Conservation (phyloP, 1,140 invertebrate species). For the Adoxophyes honmai region DNA sequence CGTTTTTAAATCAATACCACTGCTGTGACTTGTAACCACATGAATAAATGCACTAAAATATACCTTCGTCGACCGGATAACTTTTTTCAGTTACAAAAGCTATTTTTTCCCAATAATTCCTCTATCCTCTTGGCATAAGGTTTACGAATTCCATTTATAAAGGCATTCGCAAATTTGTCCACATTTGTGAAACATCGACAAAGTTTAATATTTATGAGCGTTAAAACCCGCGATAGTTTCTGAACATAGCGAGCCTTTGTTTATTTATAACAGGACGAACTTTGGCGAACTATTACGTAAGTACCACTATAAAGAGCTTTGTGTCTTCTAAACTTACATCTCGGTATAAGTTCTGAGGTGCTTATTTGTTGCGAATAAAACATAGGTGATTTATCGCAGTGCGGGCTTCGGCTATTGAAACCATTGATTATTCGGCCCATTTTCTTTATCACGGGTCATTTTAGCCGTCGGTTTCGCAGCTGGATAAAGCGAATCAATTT, state of each 20-base stretch:
- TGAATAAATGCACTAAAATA: too few relatives aligned
- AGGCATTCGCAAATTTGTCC: slow-evolving; percentile 10
- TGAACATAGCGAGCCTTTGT: background rate
- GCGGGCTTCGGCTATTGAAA: background rate
- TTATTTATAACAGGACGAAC: background rate
- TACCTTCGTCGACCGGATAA: too few relatives aligned
- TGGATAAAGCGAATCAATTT: slow-evolving; percentile 5
- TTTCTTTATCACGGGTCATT: background rate
- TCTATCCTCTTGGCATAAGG: background rate
- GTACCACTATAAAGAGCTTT: background rate
- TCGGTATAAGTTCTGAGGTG: background rate
- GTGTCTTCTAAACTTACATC: background rate
- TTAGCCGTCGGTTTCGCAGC: background rate
- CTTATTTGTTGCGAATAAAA: background rate
- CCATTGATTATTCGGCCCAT: background rate
- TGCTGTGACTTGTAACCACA: too few relatives aligned
- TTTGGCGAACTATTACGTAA: slow-evolving; percentile 3
- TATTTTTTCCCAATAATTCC: background rate
- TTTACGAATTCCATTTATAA: background rate
- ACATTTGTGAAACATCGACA: slow-evolving; percentile 1
- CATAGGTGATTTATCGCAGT: too few relatives aligned
- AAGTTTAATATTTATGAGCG: slow-evolving; percentile 13
- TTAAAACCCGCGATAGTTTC: background rate
- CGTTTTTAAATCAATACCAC: too few relatives aligned
- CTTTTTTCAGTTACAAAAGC: background rate